A percentile compares a stretch with the other conserved stretches of the same genome.
These are phyloP conservation scores for Dryocosmus kuriphilus DNA, from an alignment of 2,888 invertebrate species.

Conservation along the genomic window DNA sequence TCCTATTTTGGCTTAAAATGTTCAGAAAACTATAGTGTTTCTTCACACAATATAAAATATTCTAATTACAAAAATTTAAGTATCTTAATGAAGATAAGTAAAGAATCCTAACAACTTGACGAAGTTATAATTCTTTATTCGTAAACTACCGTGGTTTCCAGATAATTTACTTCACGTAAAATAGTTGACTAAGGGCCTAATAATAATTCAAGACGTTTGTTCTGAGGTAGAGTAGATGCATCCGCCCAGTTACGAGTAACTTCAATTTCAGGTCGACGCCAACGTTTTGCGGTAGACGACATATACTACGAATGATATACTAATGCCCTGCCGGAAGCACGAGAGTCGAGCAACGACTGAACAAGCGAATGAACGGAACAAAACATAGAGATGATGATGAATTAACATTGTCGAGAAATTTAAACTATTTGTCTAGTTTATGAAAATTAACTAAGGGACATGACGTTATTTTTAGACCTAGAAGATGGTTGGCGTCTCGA, in stretches of 20 bases:
- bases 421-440: too few species aligned
- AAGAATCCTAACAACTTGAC: too few species aligned
- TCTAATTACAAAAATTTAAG: neutral
- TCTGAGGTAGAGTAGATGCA: neutral
- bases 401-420: neutral
- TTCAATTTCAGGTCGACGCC: conserved; percentile 34
- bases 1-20: neutral
- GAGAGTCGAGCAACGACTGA: neutral
- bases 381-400: conserved; percentile 9
- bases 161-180: neutral
- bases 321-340: conserved; percentile 29
- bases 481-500: neutral
- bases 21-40: neutral
- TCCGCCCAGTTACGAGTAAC: conserved; percentile 31
- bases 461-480: too few species aligned
- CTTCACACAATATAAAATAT: neutral
- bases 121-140: neutral
- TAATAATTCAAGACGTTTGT: conserved; percentile 18
- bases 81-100: too few species aligned
- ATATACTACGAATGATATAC: conserved; percentile 10
- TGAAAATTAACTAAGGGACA: neutral
- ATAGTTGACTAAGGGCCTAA: neutral
- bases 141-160: neutral
- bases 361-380: neutral
- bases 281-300: conserved; percentile 11